These are phyloP conservation scores for Ramphastos sulfuratus DNA, from an alignment of 2,113 vertebrate genomes.

Conservation along the genomic window DNA sequence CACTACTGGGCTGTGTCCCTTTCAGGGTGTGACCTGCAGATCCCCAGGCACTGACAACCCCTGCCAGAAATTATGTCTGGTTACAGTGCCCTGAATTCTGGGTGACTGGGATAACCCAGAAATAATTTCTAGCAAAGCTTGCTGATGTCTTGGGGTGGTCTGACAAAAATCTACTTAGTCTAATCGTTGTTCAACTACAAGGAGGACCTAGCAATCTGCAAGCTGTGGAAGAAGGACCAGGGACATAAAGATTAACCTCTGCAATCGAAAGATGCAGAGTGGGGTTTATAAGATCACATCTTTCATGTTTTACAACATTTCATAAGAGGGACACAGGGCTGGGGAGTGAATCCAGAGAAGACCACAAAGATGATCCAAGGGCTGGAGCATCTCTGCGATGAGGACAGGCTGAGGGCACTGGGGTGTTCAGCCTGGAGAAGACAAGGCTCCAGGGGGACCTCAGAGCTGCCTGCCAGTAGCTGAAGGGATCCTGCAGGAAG, in stretches of 20 bases:
- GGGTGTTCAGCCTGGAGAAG: too few relatives aligned
- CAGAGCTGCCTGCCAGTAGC: too few relatives aligned
- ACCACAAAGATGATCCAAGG: too few relatives aligned
- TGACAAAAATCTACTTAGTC: neutral
- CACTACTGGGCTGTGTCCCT: neutral
- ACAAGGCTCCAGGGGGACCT: too few relatives aligned
- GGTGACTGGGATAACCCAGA: neutral
- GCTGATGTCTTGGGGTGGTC: neutral
- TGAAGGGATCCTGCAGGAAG: too few relatives aligned
- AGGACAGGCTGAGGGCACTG: too few relatives aligned
- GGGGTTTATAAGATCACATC: neutral
- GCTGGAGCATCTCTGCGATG: too few relatives aligned
- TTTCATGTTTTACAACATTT: neutral
- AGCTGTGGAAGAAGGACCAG: neutral
- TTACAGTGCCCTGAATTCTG: neutral
- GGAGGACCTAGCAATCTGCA: neutral
- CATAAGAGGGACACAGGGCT: neutral
- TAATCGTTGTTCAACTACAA: neutral
- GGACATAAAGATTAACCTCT: neutral
- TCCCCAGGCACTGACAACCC: neutral
- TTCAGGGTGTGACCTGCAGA: neutral
- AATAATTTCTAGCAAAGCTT: neutral
- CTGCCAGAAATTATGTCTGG: neutral
- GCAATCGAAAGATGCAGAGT: neutral
- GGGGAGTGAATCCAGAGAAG: too few relatives aligned